These are phyloP conservation scores for Tachuris rubrigastra DNA, from an alignment of 2,113 vertebrate species.

Conservation along the genomic window DNA sequence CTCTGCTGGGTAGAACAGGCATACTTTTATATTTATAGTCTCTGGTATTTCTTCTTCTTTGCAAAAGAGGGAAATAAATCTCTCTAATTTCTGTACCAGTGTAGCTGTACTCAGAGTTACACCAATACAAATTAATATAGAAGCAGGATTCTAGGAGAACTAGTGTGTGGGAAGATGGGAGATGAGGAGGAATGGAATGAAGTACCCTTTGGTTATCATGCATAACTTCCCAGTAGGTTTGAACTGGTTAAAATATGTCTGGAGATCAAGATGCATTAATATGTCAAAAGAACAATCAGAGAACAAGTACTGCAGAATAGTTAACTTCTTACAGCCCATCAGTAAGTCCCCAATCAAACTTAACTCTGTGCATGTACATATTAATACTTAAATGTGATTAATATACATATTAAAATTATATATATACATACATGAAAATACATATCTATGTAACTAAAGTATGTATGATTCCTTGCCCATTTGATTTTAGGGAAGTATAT, in stretches of 20 bases:
- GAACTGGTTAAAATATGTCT: background rate
- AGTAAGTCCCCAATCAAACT: background rate
- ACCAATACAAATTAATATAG: background rate
- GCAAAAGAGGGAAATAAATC: background rate
- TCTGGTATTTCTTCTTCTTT: background rate
- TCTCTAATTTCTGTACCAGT: background rate
- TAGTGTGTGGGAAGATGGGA: background rate
- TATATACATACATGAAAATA: background rate
- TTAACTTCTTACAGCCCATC: background rate
- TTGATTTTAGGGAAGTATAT: background rate
- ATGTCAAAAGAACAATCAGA: background rate
- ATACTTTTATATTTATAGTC: background rate
- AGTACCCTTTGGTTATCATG: background rate
- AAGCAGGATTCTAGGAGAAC: background rate
- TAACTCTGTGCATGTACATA: background rate
- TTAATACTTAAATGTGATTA: background rate
- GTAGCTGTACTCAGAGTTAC: background rate
- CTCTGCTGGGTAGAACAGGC: background rate
- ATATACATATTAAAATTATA: background rate
- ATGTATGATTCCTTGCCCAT: background rate
- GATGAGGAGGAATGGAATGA: background rate
- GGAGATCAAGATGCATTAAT: background rate
- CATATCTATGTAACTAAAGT: background rate
- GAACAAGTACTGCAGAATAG: background rate
- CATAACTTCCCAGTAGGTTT: background rate